Conservation (phyloP, 2,888 invertebrate genomes). For the Aspidiotus rigidus region DNA sequence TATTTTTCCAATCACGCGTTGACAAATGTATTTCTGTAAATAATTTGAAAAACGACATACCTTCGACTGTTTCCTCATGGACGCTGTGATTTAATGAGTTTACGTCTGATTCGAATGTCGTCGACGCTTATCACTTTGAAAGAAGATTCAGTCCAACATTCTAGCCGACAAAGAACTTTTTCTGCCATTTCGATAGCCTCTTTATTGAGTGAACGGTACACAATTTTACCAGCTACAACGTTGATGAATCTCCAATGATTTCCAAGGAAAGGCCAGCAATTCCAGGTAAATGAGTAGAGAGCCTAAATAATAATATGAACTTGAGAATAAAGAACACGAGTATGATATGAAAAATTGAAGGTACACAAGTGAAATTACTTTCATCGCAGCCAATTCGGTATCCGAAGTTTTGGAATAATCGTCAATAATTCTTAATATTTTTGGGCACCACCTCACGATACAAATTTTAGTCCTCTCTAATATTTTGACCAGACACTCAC, state of each 20-base stretch:
- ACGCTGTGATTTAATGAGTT: too few relatives aligned
- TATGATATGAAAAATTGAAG: background rate
- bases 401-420: slow-evolving; percentile 18
- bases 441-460: slow-evolving; percentile 7
- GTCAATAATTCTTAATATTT: slow-evolving; percentile 21
- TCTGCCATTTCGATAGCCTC: slow-evolving; percentile 16
- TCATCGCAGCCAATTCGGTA: slow-evolving; percentile 17
- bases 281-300: slow-evolving; percentile 5
- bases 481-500: slow-evolving; percentile 5
- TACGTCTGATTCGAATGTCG: too few relatives aligned
- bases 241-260: slow-evolving; percentile 20
- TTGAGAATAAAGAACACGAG: background rate
- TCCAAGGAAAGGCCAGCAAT: slow-evolving; percentile 10
- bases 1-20: too few relatives aligned
- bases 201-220: slow-evolving; percentile 6
- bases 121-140: too few relatives aligned
- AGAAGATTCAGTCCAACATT: background rate
- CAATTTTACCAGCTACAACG: slow-evolving; percentile 14
- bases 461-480: slow-evolving; percentile 8
- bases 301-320: slow-evolving; percentile 6
- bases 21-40: too few relatives aligned
- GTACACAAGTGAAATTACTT: background rate
- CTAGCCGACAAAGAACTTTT: background rate
- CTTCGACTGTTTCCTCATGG: too few relatives aligned
- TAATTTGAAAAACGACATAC: too few relatives aligned